These are phyloP conservation scores for Cladopsammia gracilis DNA, from an alignment of 64 coral and sea anemone species.

Conservation along the genomic window DNA sequence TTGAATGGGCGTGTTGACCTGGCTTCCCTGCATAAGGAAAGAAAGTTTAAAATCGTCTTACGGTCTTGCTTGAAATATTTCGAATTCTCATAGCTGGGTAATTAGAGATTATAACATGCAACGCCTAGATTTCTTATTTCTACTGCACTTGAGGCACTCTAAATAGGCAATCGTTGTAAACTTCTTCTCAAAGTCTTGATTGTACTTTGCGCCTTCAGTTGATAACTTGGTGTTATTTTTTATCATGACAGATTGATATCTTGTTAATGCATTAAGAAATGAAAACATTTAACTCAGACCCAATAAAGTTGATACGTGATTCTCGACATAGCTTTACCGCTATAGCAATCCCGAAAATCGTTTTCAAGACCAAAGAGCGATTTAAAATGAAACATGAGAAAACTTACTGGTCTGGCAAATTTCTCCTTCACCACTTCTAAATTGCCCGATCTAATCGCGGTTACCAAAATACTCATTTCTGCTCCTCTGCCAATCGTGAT, in stretches of 20 bases:
- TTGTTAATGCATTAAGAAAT: no score
- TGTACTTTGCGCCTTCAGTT: not conserved
- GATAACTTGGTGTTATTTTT: not conserved
- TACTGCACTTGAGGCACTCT: not conserved
- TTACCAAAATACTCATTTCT: constrained; percentile 44
- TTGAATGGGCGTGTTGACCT: constrained; percentile 62
- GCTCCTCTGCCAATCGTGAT: not conserved
- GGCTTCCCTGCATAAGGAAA: constrained; percentile 42
- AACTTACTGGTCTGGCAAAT: constrained; percentile 36
- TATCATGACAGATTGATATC: not conserved
- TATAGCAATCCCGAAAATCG: not conserved
- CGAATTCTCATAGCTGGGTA: not conserved
- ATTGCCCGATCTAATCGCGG: constrained; percentile 37
- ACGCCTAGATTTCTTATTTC: not conserved
- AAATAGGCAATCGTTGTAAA: not conserved
- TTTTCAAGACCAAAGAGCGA: not conserved
- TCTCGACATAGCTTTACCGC: not conserved
- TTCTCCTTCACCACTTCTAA: constrained; percentile 45
- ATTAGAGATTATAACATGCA: not conserved
- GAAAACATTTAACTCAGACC: not conserved
- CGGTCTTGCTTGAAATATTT: not conserved
- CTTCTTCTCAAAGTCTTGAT: not conserved
- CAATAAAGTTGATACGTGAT: no score
- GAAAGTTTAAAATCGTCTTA: not conserved
- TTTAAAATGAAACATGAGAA: not conserved